These are phyloP conservation scores for Venusia cambrica DNA, from an alignment of 2,888 invertebrate genomes.

Conservation along the genomic window DNA sequence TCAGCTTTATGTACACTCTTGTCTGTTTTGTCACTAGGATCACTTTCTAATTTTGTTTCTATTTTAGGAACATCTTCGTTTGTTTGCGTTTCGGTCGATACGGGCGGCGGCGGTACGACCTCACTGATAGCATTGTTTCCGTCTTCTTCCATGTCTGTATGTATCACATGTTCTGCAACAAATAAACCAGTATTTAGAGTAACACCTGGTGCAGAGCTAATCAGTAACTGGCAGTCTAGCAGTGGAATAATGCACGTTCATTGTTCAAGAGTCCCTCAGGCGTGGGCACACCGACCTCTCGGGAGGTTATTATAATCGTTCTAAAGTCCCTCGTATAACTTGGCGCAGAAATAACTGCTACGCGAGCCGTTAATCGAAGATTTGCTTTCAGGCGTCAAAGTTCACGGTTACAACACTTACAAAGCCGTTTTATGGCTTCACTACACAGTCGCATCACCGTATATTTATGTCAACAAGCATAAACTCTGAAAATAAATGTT, in stretches of 20 bases:
- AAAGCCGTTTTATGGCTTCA: conserved; percentile 45
- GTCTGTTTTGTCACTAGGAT: conserved; percentile 33
- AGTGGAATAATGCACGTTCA: conserved; percentile 47
- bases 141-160: conserved; percentile 65
- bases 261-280: conserved; percentile 49
- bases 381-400: conserved; percentile 36
- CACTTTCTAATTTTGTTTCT: conserved; percentile 34
- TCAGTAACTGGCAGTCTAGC: conserved; percentile 51
- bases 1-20: conserved; percentile 38
- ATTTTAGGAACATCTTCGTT: conserved; percentile 39
- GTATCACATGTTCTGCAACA: conserved; percentile 75
- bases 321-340: conserved; percentile 21
- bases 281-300: conserved; percentile 39
- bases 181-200: conserved; percentile 35
- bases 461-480: conserved; percentile 31
- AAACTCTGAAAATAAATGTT: conserved; percentile 19
- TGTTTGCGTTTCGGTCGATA: conserved; percentile 40
- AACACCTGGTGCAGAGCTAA: conserved; percentile 38
- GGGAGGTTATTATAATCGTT: conserved; percentile 59
- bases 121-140: conserved; percentile 43
- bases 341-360: conserved; percentile 15
- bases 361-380: conserved; percentile 11
- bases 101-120: conserved; percentile 38
- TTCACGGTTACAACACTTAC: conserved; percentile 35
- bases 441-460: conserved; percentile 39